Base-by-base conservation (phyloP, 2,113 vertebrate genomes). In the Xenopus borealis region DNA sequence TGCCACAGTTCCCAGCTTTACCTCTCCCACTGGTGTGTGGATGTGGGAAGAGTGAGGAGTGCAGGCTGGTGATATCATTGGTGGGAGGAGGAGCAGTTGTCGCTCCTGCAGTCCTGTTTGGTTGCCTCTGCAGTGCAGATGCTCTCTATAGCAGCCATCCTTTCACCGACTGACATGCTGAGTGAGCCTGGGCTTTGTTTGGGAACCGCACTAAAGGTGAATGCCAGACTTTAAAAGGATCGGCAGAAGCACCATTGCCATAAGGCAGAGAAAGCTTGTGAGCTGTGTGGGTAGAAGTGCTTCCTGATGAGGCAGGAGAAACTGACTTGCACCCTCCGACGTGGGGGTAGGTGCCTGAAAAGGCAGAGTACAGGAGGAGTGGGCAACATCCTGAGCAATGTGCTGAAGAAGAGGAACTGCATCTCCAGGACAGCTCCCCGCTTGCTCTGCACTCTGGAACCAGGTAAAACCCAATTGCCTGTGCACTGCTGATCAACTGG, bases 361-460 rank as follows among this genome's bases (percentile, higher is more conserved):
- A 90, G 91, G 78, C 93, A 93, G 75, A 90, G 82, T 33, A 81
- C 88, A 20, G 91, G 90, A 45, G 90, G 93, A 30, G 93, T 93
- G 66, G 89, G 93, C 2, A 94, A 90, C 85, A 93, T 98, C 83
- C 95, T 98, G 84, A 97, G 95, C 88, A 97, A 91, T 80, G 96
- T 98, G 72, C 92, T 98, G 78, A 96, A 91, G 92, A 98, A 97
- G 66, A 90, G 97, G 71, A 96, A 91, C 90, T 94, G 95, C 82
- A 98, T 98, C 67, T 93, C 96, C 57, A 86, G 96, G 71, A 97
- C 95, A 44, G 97, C 97, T 11, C 97, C 97, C 14, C 91, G 95
- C 77, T 90, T 98, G 83, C 94, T 98, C 52, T 98, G 97, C 91
- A 98, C 96, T 19, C 86, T 98, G 70, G 97, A 98, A 86, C 97